These are phyloP conservation scores for Drosophila fulvimacula DNA, from an alignment of 2,888 invertebrate species.

Conservation along the genomic window DNA sequence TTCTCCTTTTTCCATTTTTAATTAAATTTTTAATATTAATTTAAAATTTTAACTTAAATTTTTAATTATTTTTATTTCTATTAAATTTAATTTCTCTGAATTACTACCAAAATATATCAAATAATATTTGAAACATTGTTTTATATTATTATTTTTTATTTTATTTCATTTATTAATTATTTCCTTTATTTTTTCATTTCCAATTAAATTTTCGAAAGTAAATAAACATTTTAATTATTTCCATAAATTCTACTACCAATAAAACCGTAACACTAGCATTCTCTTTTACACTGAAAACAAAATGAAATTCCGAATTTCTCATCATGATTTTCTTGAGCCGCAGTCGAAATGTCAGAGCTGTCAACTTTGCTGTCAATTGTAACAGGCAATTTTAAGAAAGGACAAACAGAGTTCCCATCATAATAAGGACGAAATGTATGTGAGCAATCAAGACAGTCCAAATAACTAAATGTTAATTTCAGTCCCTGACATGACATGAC, in stretches of 20 bases:
- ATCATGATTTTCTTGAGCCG: background rate
- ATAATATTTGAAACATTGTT: no score
- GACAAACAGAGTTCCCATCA: conserved; percentile 9
- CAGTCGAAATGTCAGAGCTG: conserved; percentile 43
- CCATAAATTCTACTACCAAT: background rate
- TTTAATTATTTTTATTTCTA: no score
- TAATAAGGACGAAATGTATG: conserved; percentile 21
- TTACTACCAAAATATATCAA: no score
- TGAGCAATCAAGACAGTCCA: conserved; percentile 4
- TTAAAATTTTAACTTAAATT: no score
- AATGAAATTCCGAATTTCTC: background rate
- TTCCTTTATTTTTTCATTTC: no score
- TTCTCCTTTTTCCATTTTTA: no score
- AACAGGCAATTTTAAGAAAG: conserved; percentile 23
- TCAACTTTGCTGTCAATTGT: conserved; percentile 33
- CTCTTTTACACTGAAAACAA: background rate
- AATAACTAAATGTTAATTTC: conserved; percentile 56
- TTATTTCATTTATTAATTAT: no score
- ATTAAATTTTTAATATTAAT: no score
- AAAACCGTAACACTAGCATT: background rate
- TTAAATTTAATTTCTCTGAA: no score
- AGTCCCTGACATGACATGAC: conserved; percentile 63
- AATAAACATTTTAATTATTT: no score
- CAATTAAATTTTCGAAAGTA: no score
- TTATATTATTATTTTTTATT: no score